Conservation (phyloP, 2,113 vertebrate species). For the Hystrix brachyura region DNA sequence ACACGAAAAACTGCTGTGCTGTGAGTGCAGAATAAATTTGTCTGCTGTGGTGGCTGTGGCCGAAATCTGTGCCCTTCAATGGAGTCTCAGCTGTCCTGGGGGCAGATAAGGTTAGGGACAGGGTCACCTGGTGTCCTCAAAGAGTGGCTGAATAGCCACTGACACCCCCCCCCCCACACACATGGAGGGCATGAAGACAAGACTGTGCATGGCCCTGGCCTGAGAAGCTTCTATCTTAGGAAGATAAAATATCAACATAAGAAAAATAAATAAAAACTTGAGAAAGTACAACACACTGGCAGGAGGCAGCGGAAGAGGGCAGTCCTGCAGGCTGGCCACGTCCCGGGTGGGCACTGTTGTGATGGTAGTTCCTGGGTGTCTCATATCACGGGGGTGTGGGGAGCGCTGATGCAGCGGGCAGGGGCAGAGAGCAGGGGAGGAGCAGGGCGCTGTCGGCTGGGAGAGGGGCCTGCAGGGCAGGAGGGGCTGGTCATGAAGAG, state of each 20-base stretch:
- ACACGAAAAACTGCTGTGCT: not conserved
- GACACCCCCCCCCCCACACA: fast-evolving
- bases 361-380: not conserved
- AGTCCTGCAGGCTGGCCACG: not conserved
- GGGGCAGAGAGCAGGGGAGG: not conserved
- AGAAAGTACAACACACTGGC: not conserved
- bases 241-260: not conserved
- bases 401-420: not conserved
- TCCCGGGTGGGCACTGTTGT: not conserved
- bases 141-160: not conserved
- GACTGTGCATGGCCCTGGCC: not conserved
- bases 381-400: not conserved
- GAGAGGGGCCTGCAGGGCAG: fast-evolving
- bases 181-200: not conserved
- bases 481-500: not conserved
- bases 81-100: not conserved
- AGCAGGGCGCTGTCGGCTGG: not conserved
- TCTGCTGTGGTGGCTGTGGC: not conserved
- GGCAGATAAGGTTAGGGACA: not conserved
- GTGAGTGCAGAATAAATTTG: not conserved
- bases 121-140: not conserved
- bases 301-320: not conserved
- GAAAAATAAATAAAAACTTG: not conserved
- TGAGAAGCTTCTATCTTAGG: not conserved
- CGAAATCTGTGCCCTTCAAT: not conserved